Conservation (phyloP, 1,140 invertebrate species). For the Antheraea mylitta region DNA sequence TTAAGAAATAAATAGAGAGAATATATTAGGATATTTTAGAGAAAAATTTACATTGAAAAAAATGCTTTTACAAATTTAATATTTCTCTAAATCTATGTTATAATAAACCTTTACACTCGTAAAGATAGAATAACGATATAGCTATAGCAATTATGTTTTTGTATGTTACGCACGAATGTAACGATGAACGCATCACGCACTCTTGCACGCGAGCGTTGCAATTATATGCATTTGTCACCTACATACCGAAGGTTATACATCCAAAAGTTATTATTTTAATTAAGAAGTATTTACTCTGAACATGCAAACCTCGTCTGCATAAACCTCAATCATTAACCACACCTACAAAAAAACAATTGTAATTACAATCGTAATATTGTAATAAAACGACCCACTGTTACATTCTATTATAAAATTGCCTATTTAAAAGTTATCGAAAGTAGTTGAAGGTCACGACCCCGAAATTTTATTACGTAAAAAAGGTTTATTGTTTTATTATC, state of each 20-base stretch:
- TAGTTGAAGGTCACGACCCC: conserved; percentile 38
- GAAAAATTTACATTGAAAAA: too few relatives aligned
- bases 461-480: conserved; percentile 17
- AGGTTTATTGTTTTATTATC: neutral
- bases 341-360: neutral
- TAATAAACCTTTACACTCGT: neutral
- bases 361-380: neutral
- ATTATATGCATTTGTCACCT: conserved; percentile 9
- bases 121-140: neutral
- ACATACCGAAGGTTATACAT: neutral
- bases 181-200: too few relatives aligned
- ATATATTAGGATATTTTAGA: too few relatives aligned
- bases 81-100: neutral
- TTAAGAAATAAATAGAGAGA: too few relatives aligned
- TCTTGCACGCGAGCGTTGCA: neutral
- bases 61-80: neutral
- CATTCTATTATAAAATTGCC: conserved; percentile 48
- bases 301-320: neutral
- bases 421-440: conserved; percentile 36
- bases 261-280: neutral
- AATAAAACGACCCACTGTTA: conserved; percentile 23
- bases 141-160: neutral
- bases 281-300: neutral
- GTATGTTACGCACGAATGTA: neutral
- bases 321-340: conserved; percentile 1